phyloP scores from a whole-genome alignment of 2,888 invertebrate genomes.

The Calliopum simillimum region DNA sequence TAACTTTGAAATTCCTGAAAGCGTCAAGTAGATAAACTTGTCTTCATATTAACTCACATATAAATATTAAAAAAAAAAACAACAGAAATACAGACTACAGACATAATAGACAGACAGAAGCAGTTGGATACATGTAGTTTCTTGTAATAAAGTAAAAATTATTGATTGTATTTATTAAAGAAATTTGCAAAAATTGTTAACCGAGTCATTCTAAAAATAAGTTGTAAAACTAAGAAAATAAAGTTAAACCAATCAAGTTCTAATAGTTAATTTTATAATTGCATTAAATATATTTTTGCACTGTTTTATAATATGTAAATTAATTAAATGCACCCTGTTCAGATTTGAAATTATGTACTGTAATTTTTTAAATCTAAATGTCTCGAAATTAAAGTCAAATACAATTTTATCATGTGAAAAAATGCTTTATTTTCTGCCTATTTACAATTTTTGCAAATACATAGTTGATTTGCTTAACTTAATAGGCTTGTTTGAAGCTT shows the following conservation, averaged over 20 bases:
- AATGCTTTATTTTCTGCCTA: neutral
- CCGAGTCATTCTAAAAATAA: too few species aligned
- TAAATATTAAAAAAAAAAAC: constrained; percentile 28
- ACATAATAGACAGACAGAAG: constrained; percentile 26
- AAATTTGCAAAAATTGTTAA: constrained; percentile 39
- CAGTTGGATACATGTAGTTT: constrained; percentile 3
- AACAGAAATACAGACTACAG: constrained; percentile 48
- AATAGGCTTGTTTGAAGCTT: too few species aligned
- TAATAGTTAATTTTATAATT: neutral
- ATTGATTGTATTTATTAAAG: constrained; percentile 16
- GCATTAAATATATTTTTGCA: constrained; percentile 15
- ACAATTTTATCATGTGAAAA: neutral
- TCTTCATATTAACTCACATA: neutral
- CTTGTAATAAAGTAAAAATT: constrained; percentile 5
- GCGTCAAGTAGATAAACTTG: constrained; percentile 60
- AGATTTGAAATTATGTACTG: neutral
- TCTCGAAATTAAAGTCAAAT: neutral
- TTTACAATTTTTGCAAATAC: constrained; percentile 27
- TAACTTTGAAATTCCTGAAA: constrained; percentile 73
- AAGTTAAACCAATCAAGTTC: neutral
- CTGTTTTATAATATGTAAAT: constrained; percentile 21
- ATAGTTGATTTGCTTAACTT: constrained; percentile 10
- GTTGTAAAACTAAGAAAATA: neutral
- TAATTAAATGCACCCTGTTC: neutral
- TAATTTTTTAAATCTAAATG: neutral